These are phyloP conservation scores for Sminthurinus aureus DNA, from an alignment of 2,888 invertebrate species.

Conservation along the genomic window DNA sequence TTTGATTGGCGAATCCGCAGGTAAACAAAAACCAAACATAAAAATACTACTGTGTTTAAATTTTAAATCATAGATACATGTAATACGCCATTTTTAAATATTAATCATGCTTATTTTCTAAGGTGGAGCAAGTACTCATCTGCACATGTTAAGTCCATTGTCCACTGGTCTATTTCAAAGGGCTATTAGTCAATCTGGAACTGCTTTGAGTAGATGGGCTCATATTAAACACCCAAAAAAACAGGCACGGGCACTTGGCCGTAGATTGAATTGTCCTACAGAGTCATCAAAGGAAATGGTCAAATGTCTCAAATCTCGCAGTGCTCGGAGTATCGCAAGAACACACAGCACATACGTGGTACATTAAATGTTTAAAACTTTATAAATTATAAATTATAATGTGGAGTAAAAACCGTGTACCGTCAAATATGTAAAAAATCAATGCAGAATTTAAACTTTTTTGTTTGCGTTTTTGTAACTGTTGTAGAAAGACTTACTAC, in stretches of 20 bases:
- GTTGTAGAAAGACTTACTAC: constrained; percentile 40
- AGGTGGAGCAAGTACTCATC: constrained; percentile 26
- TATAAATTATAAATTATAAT: no score
- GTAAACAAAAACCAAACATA: no score
- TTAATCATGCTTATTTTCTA: not conserved
- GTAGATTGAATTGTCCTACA: constrained; percentile 49
- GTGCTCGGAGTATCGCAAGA: constrained; percentile 44
- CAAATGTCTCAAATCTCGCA: constrained; percentile 43
- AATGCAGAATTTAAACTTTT: not conserved
- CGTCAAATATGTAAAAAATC: not conserved
- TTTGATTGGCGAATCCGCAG: constrained; percentile 22
- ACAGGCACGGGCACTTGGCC: constrained; percentile 48
- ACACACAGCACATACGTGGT: constrained; percentile 37
- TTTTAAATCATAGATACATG: no score
- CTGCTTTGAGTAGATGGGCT: constrained; percentile 51
- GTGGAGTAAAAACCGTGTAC: no score
- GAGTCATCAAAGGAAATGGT: constrained; percentile 43
- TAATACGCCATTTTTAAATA: no score
- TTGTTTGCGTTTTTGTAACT: not conserved
- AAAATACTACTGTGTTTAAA: no score
- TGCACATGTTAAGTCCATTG: constrained; percentile 20
- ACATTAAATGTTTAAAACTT: no score
- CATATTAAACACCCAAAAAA: constrained; percentile 43
- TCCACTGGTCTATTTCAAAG: constrained; percentile 49
- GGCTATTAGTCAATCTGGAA: constrained; percentile 50